Percentiles rank a stretch among this genome's conserved stretches.
phyloP scores from a whole-genome alignment of 1,140 invertebrate species.

The roundworm (Caenorhabditis elegans) region WBcel235 BX284604.4:10227501-10228000 shows the following conservation, averaged over 20 bases:
- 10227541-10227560: not conserved
- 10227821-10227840: too few relatives aligned
- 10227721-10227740: slow-evolving; percentile 16
- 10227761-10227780: not conserved
- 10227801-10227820: too few relatives aligned
- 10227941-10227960: too few relatives aligned
- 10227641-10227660: not conserved
- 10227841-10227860: too few relatives aligned
- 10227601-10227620: not conserved
- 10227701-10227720: not conserved
- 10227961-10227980: too few relatives aligned
- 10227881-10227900: too few relatives aligned
- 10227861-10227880: too few relatives aligned
- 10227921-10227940: too few relatives aligned
- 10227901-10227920: too few relatives aligned
- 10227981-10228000: too few relatives aligned
- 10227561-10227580: not conserved
- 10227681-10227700: slow-evolving; percentile 24
- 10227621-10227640: not conserved
- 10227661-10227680: slow-evolving; percentile 10
- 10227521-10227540: slow-evolving; percentile 14
- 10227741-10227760: not conserved
- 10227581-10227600: not conserved
- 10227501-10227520: slow-evolving; percentile 5
- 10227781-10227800: not conserved